These are phyloP conservation scores for Bombylius major DNA, from an alignment of 2,888 invertebrate species.

Conservation along the genomic window DNA sequence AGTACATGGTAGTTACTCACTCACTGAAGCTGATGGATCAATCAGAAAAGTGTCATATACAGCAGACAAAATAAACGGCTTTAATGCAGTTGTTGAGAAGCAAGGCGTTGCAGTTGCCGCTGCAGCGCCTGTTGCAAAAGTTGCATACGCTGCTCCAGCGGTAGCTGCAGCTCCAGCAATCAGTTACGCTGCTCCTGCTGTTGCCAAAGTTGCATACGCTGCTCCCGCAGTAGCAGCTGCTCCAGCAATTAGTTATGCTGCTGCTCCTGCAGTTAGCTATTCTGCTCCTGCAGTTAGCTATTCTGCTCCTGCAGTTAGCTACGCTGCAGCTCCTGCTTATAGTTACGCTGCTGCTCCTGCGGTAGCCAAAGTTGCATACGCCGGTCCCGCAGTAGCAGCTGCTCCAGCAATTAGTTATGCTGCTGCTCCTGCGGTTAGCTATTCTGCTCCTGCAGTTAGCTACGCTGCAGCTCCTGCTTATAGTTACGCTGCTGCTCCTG, in stretches of 20 bases:
- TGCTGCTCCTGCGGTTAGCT: conserved; percentile 3
- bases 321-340: conserved; percentile 14
- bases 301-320: conserved; percentile 9
- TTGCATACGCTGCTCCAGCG: conserved; percentile 11
- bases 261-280: conserved; percentile 20
- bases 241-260: neutral
- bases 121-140: conserved; percentile 2
- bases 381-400: conserved; percentile 5
- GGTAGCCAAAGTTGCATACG: conserved; percentile 20
- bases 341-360: conserved; percentile 27
- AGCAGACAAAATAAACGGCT: conserved; percentile 52
- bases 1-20: conserved; percentile 50
- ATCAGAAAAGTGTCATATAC: conserved; percentile 50
- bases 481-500: conserved; percentile 27
- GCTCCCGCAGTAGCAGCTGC: conserved; percentile 8
- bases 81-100: conserved; percentile 54
- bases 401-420: conserved; percentile 5
- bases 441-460: conserved; percentile 9
- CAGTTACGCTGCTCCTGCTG: conserved; percentile 1
- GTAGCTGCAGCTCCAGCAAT: conserved; percentile 11
- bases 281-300: conserved; percentile 15
- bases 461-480: conserved; percentile 14
- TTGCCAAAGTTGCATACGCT: conserved; percentile 23
- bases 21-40: conserved; percentile 52
- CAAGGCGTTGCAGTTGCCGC: conserved; percentile 17